Evolutionary conservation across 1,140 invertebrate genomes (phyloP), one percentile per base, ranked within the genome.

Genomic region (Choristoneura fumiferana): DNA sequence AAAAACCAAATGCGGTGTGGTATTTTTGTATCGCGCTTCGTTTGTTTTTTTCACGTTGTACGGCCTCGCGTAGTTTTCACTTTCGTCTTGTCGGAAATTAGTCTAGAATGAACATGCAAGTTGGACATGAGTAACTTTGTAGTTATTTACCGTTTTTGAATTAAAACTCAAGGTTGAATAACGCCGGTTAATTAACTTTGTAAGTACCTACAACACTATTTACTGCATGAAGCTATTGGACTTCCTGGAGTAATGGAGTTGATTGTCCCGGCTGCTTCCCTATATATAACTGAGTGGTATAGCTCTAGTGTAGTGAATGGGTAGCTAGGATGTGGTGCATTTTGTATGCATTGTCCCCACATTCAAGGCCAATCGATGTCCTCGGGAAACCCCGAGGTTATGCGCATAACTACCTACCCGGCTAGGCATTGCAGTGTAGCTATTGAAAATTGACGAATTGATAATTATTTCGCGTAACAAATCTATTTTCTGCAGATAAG

Each of bases 1-100:
- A 38, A 49, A 59, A 49, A 33, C 22, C 10, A 45, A 45, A 49
- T 29, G n/a, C 43, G 17, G n/a, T 18, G 43, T 49, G 43, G 10
- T 49, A 29, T 49, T 49, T 45, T 18, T 45, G 40, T 45, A 49
- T 5, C 43, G 18, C 10, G 22, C 22, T 29, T 6, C 22, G 43
- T 49, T 65, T 67, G 39, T 56, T 58, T 57, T 43, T 58, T 63
- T 63, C 57, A 15, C 56, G 60, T 54, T 38, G 29, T 57, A 17
- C 43, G 60, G 37, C 57, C 14, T 55, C 13, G 52, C 55, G 18
- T 62, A 54, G 29, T 49, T 65, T 70, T 73, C 71, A 73, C 67
- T 73, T 67, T 73, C 67, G 59, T 66, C 57, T 34, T 35, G 52
- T 49, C 18, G 43, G n/a, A 49, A 49, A 49, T 29, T 49, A n/a